These are phyloP conservation scores for Gerris buenoi DNA, from an alignment of 1,140 invertebrate genomes.

Conservation along the genomic window DNA sequence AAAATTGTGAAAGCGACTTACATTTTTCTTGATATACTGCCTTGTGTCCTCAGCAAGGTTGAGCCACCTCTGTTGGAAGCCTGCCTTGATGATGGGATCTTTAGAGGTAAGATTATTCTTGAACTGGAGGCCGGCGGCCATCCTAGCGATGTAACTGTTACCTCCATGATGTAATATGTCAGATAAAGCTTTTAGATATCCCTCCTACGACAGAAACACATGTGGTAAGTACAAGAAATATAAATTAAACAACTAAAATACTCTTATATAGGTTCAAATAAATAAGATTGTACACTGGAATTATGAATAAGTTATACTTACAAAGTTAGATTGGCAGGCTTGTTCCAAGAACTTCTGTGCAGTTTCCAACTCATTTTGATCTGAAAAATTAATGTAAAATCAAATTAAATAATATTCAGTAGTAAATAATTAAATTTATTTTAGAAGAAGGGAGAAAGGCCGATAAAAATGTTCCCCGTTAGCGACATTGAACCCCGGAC, in stretches of 20 bases:
- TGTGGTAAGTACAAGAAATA: too few relatives aligned
- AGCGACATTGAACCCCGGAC: neutral
- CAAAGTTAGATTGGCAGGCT: conserved; percentile 77
- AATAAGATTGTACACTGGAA: conserved; percentile 8
- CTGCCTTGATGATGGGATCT: conserved; percentile 60
- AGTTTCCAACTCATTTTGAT: conserved; percentile 86
- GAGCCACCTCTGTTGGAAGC: conserved; percentile 86
- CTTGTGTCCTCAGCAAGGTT: conserved; percentile 71
- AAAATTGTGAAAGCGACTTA: conserved; percentile 36
- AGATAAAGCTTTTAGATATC: conserved; percentile 86
- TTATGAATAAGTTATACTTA: conserved; percentile 34
- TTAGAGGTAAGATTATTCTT: conserved; percentile 98
- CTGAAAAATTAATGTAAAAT: conserved; percentile 39
- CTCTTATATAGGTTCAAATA: neutral
- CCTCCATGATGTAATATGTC: conserved; percentile 77
- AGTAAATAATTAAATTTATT: neutral
- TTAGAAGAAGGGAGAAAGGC: neutral
- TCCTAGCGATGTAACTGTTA: conserved; percentile 82
- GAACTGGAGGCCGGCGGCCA: conserved; percentile 94
- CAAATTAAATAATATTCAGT: neutral
- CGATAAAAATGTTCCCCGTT: neutral
- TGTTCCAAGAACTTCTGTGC: conserved; percentile 86
- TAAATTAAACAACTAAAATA: too few relatives aligned
- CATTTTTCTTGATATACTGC: conserved; percentile 87
- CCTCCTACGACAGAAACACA: conserved; percentile 45